Evolutionary conservation across 2,888 invertebrate genomes (phyloP).

Genomic region (Prenolepis imparis): DNA sequence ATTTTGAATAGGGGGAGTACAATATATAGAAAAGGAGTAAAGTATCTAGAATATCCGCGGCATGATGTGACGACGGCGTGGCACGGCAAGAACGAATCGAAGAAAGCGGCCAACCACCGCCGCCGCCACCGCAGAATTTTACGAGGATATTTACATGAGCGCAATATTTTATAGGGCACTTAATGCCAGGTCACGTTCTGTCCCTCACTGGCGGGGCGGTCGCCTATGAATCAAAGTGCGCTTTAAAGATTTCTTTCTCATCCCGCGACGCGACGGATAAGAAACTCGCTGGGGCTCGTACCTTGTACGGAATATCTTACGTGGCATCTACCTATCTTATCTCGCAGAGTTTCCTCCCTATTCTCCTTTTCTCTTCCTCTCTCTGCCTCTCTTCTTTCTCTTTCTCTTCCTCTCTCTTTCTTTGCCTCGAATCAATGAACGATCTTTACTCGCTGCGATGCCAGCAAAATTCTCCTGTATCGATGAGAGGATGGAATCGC

Average conservation of each 20-base stretch:
- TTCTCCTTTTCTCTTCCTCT: background rate
- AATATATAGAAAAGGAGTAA: slow-evolving; percentile 68
- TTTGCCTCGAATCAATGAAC: background rate
- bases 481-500: slow-evolving; percentile 1
- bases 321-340: slow-evolving; percentile 53
- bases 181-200: slow-evolving; percentile 85
- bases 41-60: slow-evolving; percentile 68
- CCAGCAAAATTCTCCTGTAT: slow-evolving; percentile 3
- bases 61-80: slow-evolving; percentile 61
- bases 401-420: background rate
- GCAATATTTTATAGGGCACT: slow-evolving; percentile 85
- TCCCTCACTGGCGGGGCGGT: slow-evolving; percentile 73
- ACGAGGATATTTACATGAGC: slow-evolving; percentile 85
- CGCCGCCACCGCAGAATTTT: slow-evolving; percentile 78
- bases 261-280: slow-evolving; percentile 69
- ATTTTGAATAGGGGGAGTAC: slow-evolving; percentile 64
- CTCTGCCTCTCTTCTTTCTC: background rate
- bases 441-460: slow-evolving; percentile 24
- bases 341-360: slow-evolving; percentile 16
- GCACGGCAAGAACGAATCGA: slow-evolving; percentile 32
- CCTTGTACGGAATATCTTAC: slow-evolving; percentile 70
- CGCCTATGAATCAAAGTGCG: slow-evolving; percentile 83
- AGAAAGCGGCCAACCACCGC: slow-evolving; percentile 45
- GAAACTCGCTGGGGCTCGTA: slow-evolving; percentile 63
- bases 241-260: slow-evolving; percentile 82